These are phyloP conservation scores for Tyrophagus putrescentiae DNA, from an alignment of 1,140 invertebrate genomes.

Conservation along the genomic window DNA sequence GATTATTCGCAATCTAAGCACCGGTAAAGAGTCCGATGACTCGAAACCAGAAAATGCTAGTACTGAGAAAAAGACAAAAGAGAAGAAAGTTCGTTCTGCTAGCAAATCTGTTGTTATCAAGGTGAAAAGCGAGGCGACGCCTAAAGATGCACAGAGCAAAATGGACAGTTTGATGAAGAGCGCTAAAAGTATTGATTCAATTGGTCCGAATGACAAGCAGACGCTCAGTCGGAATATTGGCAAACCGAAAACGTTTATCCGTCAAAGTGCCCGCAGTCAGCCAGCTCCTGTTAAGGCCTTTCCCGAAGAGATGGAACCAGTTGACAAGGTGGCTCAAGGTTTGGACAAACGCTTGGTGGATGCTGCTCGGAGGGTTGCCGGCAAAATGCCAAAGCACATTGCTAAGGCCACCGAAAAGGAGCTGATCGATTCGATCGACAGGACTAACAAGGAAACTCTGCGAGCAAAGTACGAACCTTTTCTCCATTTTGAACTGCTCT, in stretches of 20 bases:
- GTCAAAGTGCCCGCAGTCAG: slow-evolving; percentile 6
- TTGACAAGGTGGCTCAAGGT: not conserved
- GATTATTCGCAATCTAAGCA: no score
- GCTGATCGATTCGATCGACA: slow-evolving; percentile 5
- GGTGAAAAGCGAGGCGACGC: no score
- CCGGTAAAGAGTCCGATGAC: no score
- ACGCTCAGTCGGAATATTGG: slow-evolving; percentile 1
- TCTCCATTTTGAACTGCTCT: not conserved
- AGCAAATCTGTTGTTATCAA: no score
- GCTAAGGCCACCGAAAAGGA: slow-evolving; percentile 9
- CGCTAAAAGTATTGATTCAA: slow-evolving; percentile 1
- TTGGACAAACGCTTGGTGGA: slow-evolving; percentile 9
- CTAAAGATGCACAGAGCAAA: not conserved
- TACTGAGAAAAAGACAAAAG: not conserved
- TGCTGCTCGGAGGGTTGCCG: slow-evolving; percentile 13
- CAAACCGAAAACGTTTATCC: slow-evolving; percentile 16
- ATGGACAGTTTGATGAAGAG: not conserved
- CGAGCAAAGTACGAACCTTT: slow-evolving; percentile 1
- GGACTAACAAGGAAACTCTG: slow-evolving; percentile 1
- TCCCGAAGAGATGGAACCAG: not conserved
- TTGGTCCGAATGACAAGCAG: slow-evolving; percentile 3
- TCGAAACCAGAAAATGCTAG: not conserved
- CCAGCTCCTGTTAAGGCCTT: not conserved
- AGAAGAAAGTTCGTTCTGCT: not conserved
- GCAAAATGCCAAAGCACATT: not conserved